A percentile compares a stretch with the other conserved stretches of the same genome.
These are phyloP conservation scores for Luscinia luscinia DNA, from an alignment of 2,797 vertebrate genomes.

Conservation along the genomic window DNA sequence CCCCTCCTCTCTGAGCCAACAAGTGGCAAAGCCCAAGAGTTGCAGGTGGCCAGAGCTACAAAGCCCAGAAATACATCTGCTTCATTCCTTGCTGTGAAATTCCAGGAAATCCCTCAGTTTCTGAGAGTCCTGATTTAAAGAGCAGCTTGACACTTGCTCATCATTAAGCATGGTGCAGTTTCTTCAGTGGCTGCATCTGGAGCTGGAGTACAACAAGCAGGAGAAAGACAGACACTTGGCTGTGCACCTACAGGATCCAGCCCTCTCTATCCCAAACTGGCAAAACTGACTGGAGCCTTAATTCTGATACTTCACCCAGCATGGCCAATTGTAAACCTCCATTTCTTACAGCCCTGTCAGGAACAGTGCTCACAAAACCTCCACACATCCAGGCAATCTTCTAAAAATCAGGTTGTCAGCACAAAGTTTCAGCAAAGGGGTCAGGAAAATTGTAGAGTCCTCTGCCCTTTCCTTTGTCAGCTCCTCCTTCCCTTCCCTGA, in stretches of 20 bases:
- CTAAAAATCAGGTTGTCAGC: not conserved
- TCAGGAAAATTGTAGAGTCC: not conserved
- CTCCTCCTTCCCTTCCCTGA: not conserved
- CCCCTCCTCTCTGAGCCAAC: not conserved
- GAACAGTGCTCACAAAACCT: not conserved
- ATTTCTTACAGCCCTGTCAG: not conserved
- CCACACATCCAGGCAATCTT: not conserved
- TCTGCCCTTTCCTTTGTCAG: not conserved
- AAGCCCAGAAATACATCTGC: not conserved
- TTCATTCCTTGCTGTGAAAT: conserved; percentile 6
- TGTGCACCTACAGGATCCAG: not conserved
- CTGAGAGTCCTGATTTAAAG: not conserved
- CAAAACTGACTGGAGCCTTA: not conserved
- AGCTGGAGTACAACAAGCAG: not conserved
- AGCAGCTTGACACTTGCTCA: not conserved
- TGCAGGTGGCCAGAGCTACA: not conserved
- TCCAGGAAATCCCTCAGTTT: not conserved
- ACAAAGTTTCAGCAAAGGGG: not conserved
- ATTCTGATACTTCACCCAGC: not conserved
- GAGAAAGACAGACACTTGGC: not conserved
- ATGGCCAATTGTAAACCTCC: not conserved
- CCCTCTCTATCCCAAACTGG: not conserved
- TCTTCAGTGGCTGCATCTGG: not conserved
- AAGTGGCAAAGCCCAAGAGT: not conserved
- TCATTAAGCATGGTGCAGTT: not conserved